Evolutionary conservation across 2,888 invertebrate genomes (phyloP).

Genomic region (Panzeria rudis): DNA sequence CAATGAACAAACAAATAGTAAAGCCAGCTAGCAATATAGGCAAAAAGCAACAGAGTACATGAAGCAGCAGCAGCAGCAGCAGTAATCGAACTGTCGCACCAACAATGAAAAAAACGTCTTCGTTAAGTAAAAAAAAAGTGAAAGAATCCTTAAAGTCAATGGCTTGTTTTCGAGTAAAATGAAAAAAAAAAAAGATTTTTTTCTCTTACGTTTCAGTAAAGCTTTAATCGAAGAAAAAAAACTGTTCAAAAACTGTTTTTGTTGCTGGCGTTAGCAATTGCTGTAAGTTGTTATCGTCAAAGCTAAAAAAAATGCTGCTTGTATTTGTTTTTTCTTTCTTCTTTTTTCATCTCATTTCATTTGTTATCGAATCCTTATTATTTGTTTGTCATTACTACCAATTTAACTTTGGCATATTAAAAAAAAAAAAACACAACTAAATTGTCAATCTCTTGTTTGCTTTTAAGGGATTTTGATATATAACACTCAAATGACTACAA

Average conservation of each 20-base stretch:
- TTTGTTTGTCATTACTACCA: constrained; percentile 71
- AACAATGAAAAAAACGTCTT: constrained; percentile 70
- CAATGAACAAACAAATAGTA: constrained; percentile 59
- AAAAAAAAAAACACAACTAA: not conserved
- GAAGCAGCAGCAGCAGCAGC: not conserved
- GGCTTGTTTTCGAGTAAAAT: constrained; percentile 38
- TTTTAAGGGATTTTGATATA: constrained; percentile 13
- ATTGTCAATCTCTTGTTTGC: not conserved
- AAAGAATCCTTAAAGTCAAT: constrained; percentile 57
- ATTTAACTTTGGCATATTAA: constrained; percentile 58
- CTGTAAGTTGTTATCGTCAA: constrained; percentile 68
- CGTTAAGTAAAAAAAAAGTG: constrained; percentile 45
- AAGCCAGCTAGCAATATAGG: not conserved
- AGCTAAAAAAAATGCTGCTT: constrained; percentile 40
- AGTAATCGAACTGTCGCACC: constrained; percentile 34
- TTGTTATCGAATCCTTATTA: constrained; percentile 64
- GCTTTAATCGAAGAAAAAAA: constrained; percentile 29
- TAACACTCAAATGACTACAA: constrained; percentile 29
- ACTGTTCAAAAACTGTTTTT: constrained; percentile 32
- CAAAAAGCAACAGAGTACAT: constrained; percentile 53
- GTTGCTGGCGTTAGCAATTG: constrained; percentile 70
- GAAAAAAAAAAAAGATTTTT: constrained; percentile 36
- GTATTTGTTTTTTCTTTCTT: constrained; percentile 17
- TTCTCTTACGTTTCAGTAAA: constrained; percentile 11
- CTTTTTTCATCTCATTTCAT: constrained; percentile 38